Evolutionary conservation across 2,797 vertebrate species (phyloP).

Genomic region (Alauda arvensis): DNA sequence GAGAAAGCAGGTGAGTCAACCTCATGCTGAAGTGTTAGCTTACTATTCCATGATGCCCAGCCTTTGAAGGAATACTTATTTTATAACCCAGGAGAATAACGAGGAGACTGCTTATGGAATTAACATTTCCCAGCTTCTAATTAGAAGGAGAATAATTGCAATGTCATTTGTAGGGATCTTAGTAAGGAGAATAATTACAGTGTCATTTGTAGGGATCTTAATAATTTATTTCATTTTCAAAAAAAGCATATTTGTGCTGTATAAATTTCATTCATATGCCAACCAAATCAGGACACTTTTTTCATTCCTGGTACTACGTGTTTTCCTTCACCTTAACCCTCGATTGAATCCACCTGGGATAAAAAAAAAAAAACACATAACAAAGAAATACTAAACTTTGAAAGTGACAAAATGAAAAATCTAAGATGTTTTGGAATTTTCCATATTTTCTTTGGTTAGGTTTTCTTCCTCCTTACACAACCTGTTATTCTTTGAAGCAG

Average conservation of each 20-base stretch:
- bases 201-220: not conserved
- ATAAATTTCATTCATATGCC: not conserved
- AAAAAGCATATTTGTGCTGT: not conserved
- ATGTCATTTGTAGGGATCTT: not conserved
- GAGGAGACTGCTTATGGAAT: not conserved
- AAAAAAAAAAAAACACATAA: not conserved
- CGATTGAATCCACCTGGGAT: not conserved
- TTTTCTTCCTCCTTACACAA: not conserved
- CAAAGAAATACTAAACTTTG: not conserved
- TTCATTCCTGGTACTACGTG: not conserved
- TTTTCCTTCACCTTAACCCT: not conserved
- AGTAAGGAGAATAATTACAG: not conserved
- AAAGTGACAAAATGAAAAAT: not conserved
- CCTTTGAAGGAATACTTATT: slow-evolving; percentile 24
- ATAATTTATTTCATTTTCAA: slow-evolving; percentile 19
- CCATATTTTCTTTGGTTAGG: not conserved
- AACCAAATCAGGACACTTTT: not conserved
- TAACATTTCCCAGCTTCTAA: slow-evolving; percentile 17
- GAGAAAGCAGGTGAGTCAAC: slow-evolving; percentile 32
- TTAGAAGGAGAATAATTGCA: slow-evolving; percentile 7
- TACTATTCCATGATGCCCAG: not conserved
- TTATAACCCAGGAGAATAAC: not conserved
- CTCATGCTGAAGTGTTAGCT: not conserved
- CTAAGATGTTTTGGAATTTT: not conserved
- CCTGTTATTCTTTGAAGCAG: not conserved